These are phyloP conservation scores for Syrista parreyssii DNA, from an alignment of 2,888 invertebrate genomes.

Conservation along the genomic window DNA sequence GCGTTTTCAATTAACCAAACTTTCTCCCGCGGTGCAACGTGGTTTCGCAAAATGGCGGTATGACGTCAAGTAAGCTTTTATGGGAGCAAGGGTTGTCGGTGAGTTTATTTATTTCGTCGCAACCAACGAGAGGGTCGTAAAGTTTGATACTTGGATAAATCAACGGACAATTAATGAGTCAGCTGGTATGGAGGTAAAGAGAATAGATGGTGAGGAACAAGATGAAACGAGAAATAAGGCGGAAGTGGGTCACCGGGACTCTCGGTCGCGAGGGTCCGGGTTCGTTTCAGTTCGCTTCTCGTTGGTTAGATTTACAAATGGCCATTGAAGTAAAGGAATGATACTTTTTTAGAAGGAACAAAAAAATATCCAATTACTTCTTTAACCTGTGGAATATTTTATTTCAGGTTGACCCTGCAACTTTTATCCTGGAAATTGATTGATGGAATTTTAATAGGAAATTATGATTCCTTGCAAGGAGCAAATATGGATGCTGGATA, in stretches of 20 bases:
- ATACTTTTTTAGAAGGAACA: neutral
- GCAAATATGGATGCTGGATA: slow-evolving; percentile 1
- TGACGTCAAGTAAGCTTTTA: neutral
- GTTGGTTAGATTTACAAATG: neutral
- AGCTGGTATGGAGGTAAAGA: slow-evolving; percentile 26
- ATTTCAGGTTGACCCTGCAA: neutral
- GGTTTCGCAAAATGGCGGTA: neutral
- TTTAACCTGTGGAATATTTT: neutral
- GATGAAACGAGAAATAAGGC: slow-evolving; percentile 37
- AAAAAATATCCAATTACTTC: neutral
- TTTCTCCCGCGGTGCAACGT: neutral
- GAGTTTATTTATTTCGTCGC: neutral
- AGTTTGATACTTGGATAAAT: neutral
- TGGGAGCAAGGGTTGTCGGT: neutral
- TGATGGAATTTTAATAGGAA: neutral
- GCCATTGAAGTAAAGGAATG: neutral
- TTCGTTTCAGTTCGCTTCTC: slow-evolving; percentile 33
- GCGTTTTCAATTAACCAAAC: neutral
- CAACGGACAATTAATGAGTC: neutral
- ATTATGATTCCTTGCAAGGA: neutral
- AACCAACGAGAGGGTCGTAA: neutral
- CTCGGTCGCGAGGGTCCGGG: slow-evolving; percentile 53
- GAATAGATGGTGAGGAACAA: slow-evolving; percentile 40
- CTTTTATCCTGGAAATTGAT: neutral
- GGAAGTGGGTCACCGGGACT: slow-evolving; percentile 55